Evolutionary conservation across 2,888 invertebrate genomes (phyloP), one percentile per base, ranked within the genome.

Genomic region (Chironomus tentans): DNA sequence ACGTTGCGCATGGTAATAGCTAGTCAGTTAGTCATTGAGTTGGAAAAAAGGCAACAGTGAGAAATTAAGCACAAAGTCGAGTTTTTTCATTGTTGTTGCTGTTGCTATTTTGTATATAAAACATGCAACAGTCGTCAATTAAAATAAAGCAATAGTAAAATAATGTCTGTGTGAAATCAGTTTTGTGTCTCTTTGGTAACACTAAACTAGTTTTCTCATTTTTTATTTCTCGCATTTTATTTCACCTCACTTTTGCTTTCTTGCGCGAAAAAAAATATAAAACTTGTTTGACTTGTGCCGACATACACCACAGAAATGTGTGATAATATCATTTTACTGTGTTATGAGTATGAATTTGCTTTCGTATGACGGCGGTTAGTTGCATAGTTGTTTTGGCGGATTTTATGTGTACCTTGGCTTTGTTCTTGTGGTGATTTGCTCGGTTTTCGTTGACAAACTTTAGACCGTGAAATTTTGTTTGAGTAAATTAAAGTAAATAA

Each of bases 161-260:
- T 38, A 56, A 18, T 56, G 56, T 56, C 56, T 56, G 56, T 56
- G 56, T 56, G 56, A 56, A 56, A 56, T 56, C 56, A 18, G 2
- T 38, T 38, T 38, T 38, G 38, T 2, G 56, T 56, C 56, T 71
- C 71, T 71, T 56, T 71, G 50, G 71, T 71, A 50, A 71, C 24
- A 71, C 71, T 71, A 71, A 71, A 71, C 71, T 71, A 71, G 71
- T 71, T 71, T 70, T 47, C 15, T 50, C 71, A 56, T 22, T 71
- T 24, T 56, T 18, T 50, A 6, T 50, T n/a, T 13, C 50, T 50
- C n/a, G n/a, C 15, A 15, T 15, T 56, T 15, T 56, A 56, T 15
- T 56, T 18, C 18, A 18, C 18, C 18, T 56, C 18, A 56, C 56
- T 56, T 56, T 56, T 56, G 56, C 56, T 56, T 56, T 56, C 15